These are phyloP conservation scores for Tauraco hartlaubi DNA, from an alignment of 2,797 vertebrate genomes.

Conservation along the genomic window DNA sequence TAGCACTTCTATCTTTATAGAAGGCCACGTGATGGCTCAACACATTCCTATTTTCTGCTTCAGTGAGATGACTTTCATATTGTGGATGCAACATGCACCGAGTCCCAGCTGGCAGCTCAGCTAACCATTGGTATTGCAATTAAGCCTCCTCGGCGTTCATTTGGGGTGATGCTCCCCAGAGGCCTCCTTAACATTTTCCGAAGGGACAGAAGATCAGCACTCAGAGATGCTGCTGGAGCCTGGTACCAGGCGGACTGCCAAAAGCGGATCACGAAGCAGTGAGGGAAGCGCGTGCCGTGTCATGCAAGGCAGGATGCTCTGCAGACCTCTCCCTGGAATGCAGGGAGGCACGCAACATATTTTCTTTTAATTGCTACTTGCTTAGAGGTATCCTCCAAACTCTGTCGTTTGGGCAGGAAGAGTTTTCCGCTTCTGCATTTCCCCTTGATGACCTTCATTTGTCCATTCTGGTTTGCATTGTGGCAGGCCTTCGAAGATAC, in stretches of 20 bases:
- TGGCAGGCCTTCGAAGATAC: background rate
- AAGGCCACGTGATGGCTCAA: background rate
- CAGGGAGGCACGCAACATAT: background rate
- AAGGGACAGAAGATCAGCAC: background rate
- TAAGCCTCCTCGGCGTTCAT: background rate
- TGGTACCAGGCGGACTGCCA: background rate
- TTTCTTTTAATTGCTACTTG: background rate
- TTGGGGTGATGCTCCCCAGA: background rate
- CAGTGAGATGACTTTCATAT: background rate
- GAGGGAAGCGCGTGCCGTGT: accelerated
- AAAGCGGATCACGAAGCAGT: accelerated
- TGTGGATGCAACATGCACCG: background rate
- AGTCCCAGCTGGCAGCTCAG: slow-evolving; percentile 38
- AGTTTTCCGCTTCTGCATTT: background rate
- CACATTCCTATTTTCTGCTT: slow-evolving; percentile 57
- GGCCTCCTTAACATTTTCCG: background rate
- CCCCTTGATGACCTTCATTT: background rate
- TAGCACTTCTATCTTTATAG: background rate
- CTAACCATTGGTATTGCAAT: background rate
- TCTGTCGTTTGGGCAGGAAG: background rate
- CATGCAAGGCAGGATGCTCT: background rate
- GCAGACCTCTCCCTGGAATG: background rate
- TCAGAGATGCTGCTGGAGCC: background rate
- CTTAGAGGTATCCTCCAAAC: background rate
- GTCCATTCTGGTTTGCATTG: background rate